phyloP scores from a whole-genome alignment of 2,797 vertebrate species.

The Sebastes trivittatus region DNA sequence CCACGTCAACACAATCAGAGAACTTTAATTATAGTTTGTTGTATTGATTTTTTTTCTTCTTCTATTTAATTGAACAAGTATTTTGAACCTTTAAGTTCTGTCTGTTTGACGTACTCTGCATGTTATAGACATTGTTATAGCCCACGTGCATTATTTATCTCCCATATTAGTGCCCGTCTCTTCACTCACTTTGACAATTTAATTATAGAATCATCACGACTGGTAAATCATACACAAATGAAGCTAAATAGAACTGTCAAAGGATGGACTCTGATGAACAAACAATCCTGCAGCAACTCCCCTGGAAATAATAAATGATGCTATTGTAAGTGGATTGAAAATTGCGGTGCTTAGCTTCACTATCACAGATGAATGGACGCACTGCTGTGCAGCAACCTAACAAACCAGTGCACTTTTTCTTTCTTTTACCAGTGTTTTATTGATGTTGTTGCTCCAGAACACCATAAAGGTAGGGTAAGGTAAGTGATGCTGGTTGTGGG shows the following conservation, averaged over 20 bases:
- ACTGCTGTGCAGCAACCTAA: neutral
- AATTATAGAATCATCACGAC: slow-evolving; percentile 53
- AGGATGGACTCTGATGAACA: slow-evolving; percentile 21
- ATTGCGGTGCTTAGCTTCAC: neutral
- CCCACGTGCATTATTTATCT: slow-evolving; percentile 19
- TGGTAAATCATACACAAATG: slow-evolving; percentile 48
- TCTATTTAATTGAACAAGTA: neutral
- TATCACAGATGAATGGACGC: neutral
- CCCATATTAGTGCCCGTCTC: slow-evolving; percentile 13
- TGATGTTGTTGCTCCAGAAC: neutral
- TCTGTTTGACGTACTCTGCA: neutral
- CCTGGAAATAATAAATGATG: slow-evolving; percentile 12
- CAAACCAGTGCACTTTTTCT: no score
- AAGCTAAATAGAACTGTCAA: slow-evolving; percentile 52
- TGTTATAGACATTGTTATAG: neutral
- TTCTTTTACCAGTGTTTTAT: neutral
- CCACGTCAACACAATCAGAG: neutral
- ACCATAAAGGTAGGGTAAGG: neutral
- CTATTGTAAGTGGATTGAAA: neutral
- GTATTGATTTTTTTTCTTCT: neutral
- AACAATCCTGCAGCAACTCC: slow-evolving; percentile 12
- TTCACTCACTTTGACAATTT: slow-evolving; percentile 60
- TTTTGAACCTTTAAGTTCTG: neutral
- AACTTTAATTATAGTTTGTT: neutral
- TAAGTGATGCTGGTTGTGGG: neutral